Percentiles rank a stretch among this genome's conserved stretches.
These are phyloP conservation scores for Choristoneura fumiferana DNA, from an alignment of 1,140 invertebrate species.

Conservation along the genomic window DNA sequence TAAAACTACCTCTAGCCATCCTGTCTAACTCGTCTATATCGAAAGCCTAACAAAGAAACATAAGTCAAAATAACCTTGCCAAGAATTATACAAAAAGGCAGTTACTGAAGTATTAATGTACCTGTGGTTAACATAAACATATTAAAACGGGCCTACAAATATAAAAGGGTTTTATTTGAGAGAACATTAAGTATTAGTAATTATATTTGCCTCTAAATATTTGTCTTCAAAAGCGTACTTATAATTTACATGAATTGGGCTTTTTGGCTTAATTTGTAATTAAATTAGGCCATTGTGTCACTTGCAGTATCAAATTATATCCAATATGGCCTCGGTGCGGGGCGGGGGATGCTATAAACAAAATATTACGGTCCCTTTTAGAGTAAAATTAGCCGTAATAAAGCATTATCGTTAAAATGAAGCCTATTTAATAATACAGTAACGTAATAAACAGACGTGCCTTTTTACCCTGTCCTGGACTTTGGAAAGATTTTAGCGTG, in stretches of 20 bases:
- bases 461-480: too few species aligned
- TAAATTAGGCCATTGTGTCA: conserved; percentile 10
- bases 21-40: too few species aligned
- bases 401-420: not conserved
- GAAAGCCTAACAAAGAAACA: too few species aligned
- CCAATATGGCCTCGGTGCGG: not conserved
- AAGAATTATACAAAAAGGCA: too few species aligned
- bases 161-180: not conserved
- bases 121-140: too few species aligned
- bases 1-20: too few species aligned
- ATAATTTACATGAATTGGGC: conserved; percentile 6
- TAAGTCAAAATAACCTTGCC: too few species aligned
- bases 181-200: not conserved
- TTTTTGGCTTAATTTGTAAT: conserved; percentile 15
- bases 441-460: too few species aligned
- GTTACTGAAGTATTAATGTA: not conserved
- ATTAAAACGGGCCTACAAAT: not conserved
- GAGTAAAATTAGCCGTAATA: not conserved
- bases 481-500: too few species aligned
- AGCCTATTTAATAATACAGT: not conserved
- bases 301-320: conserved; percentile 11
- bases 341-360: not conserved
- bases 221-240: conserved; percentile 5
- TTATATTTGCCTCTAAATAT: conserved; percentile 3
- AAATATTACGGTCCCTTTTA: not conserved